Evolutionary conservation across 1,140 invertebrate species (phyloP).

Genomic region (Anastrepha obliqua): DNA sequence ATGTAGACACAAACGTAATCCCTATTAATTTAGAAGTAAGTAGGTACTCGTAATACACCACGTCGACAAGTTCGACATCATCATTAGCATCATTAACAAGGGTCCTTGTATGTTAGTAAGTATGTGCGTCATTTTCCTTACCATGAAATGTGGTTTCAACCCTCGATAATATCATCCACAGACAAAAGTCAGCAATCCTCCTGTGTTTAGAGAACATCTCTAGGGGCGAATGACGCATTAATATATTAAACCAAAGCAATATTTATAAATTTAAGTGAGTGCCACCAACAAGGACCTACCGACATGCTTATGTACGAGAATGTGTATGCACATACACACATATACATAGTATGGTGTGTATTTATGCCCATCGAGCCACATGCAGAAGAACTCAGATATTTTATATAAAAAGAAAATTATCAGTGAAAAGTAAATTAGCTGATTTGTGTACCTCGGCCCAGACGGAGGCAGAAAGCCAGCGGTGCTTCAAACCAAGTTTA

Average conservation of each 20-base stretch:
- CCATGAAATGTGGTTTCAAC: conserved; percentile 1
- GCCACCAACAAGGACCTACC: not conserved
- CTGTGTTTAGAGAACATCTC: conserved; percentile 6
- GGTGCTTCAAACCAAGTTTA: conserved; percentile 70
- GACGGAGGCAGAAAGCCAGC: conserved; percentile 49
- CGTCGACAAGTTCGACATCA: conserved; percentile 40
- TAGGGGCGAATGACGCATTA: not conserved
- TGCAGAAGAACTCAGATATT: not conserved
- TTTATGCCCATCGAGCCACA: too few relatives aligned
- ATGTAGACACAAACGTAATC: not conserved
- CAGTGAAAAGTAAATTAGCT: conserved; percentile 48
- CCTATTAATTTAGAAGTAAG: conserved; percentile 17
- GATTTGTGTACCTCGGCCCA: conserved; percentile 21
- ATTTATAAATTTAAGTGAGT: not conserved
- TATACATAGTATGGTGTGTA: not conserved
- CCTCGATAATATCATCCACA: not conserved
- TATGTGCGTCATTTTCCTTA: not conserved
- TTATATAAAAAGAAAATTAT: conserved; percentile 41
- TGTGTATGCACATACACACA: not conserved
- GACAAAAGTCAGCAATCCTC: conserved; percentile 18
- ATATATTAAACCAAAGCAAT: conserved; percentile 22
- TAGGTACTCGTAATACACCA: not conserved
- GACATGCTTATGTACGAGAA: not conserved
- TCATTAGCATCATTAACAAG: conserved; percentile 32
- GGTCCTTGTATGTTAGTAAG: not conserved